Base-by-base conservation (phyloP, 2,888 invertebrate genomes). In the Nasonovia ribisnigri region DNA sequence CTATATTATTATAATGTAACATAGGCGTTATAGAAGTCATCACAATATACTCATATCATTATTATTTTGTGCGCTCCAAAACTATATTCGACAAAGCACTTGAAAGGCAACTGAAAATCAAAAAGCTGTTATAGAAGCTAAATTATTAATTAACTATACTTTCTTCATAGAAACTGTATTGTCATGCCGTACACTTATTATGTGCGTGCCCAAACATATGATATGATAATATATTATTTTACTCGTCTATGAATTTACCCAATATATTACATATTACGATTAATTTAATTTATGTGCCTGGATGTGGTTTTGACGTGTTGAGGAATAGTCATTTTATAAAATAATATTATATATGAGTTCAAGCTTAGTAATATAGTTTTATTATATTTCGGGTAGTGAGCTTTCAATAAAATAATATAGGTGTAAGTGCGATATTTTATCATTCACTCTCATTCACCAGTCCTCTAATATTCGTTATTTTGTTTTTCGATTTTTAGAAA, bases 231-330 rank as follows among this genome's bases (percentile, higher is more conserved):
- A 77, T 24, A 77, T 77, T 77, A 36, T 77, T 77, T 77, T 36
- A 77, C 77, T 77, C 60, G n/a, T 46, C 60, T 57, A 57, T 24
- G 57, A 88, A 88, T 77, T 20, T 36, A 77, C 36, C 77, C 77
- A 51, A 57, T 89, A 89, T 57, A 24, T 43, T n/a, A 43, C 3
- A 26, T 51, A 42, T 91, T 91, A 91, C 51, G 48, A 77, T 51
- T 48, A 29, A 91, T 84, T 84, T 84, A 26, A 91, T 51, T 77
- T 90, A 84, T 51, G 29, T 42, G 3, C 42, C 57, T 42, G 42
- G 67, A 36, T 24, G 67, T 90, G 67, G 90, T 90, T 57, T 89
- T 29, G 89, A 89, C 89, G 89, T 54, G 43, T 89, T 43, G 46
- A 46, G n/a, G 86, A 46, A 86, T 86, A 86, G 86, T 86, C 5